phyloP scores from a whole-genome alignment of 2,797 vertebrate species.

The Acanthurus leucopareius region DNA sequence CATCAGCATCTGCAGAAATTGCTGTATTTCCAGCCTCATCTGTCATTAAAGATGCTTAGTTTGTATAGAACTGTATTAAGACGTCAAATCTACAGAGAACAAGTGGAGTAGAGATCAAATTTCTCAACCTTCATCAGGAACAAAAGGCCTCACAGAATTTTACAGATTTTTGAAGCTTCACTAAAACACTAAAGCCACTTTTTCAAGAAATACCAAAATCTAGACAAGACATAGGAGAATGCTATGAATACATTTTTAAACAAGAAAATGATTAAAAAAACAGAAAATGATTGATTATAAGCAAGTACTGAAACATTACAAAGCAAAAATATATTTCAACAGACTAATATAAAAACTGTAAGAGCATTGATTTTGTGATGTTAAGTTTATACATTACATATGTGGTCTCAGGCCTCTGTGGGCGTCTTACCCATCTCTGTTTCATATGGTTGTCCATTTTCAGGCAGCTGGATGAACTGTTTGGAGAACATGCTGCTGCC shows the following conservation, averaged over 20 bases:
- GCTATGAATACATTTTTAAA: too few species aligned
- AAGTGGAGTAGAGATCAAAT: not conserved
- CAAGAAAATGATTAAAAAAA: too few species aligned
- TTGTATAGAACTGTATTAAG: too few species aligned
- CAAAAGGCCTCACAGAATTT: not conserved
- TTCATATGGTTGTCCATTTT: slow-evolving; percentile 87
- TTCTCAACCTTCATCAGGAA: not conserved
- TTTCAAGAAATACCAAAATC: not conserved
- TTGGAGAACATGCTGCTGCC: slow-evolving; percentile 92
- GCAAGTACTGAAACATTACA: too few species aligned
- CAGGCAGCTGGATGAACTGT: slow-evolving; percentile 92
- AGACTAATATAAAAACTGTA: too few species aligned
- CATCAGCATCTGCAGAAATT: not conserved
- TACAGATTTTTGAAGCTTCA: not conserved
- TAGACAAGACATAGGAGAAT: not conserved
- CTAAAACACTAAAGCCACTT: not conserved
- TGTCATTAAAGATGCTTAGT: too few species aligned
- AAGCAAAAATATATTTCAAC: too few species aligned
- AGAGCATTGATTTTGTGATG: too few species aligned
- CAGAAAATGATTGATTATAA: too few species aligned
- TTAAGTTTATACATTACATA: too few species aligned
- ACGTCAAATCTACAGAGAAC: too few species aligned
- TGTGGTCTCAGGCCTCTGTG: not conserved
- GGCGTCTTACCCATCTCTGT: slow-evolving; percentile 90
- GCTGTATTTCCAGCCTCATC: too few species aligned